Evolutionary conservation across 1,140 invertebrate species (phyloP).

Genomic region (Eueides isabella): DNA sequence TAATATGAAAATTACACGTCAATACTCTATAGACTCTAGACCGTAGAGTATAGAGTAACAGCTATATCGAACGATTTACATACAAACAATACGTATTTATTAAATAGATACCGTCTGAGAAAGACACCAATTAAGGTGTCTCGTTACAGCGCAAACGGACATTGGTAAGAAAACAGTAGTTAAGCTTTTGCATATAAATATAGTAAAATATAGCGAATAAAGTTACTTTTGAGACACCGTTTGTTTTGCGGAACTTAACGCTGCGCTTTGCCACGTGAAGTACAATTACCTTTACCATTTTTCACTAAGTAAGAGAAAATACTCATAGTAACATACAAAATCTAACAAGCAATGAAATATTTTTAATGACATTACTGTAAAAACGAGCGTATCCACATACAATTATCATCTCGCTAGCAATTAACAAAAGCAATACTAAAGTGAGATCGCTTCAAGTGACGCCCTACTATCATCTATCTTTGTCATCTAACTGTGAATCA

Average conservation of each 20-base stretch:
- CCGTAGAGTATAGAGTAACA: slow-evolving; percentile 10
- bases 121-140: slow-evolving; percentile 30
- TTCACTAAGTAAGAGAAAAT: not conserved
- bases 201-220: not conserved
- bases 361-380: not conserved
- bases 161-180: not conserved
- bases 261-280: too few species aligned
- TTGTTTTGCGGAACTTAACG: too few species aligned
- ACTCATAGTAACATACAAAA: not conserved
- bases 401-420: not conserved
- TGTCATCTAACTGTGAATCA: slow-evolving; percentile 26
- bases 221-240: too few species aligned
- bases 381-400: not conserved
- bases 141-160: slow-evolving; percentile 19
- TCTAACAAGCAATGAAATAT: not conserved
- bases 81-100: slow-evolving; percentile 28
- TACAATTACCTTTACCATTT: too few species aligned
- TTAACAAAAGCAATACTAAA: slow-evolving; percentile 2
- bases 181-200: not conserved
- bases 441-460: slow-evolving; percentile 15
- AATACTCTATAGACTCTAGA: not conserved
- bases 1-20: not conserved
- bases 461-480: slow-evolving; percentile 24
- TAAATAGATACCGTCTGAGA: slow-evolving; percentile 33
- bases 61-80: slow-evolving; percentile 28